Base-by-base conservation (phyloP, 2,888 invertebrate genomes). In the Rhorus exstirpatorius region DNA sequence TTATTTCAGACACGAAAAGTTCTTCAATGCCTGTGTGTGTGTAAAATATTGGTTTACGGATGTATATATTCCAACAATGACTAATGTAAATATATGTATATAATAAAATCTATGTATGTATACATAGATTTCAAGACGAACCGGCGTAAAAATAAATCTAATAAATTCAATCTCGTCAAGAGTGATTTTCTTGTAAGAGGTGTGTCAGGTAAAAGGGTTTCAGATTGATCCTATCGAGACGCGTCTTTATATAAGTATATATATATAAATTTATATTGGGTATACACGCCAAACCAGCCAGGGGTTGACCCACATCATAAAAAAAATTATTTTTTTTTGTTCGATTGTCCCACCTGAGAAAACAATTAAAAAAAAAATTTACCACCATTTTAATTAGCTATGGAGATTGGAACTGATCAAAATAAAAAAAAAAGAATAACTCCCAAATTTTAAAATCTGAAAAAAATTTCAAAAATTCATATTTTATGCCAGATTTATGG, bases 1-100 rank as follows among this genome's bases (percentile, higher is more conserved):
- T 88, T 88, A 88, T 87, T 88, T 60, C 46, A 85, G 84, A 86
- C 81, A 78, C 87, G 85, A n/a, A n/a, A 79, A 86, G 76, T 85
- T 83, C 63, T 72, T 84, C 79, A 63, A 85, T 79, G 74, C 67
- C 68, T n/a, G n/a, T n/a, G n/a, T 44, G 38, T 77, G 70, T 81
- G 87, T 89, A 88, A 87, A 85, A 84, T 86, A 79, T 84, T 77
- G 58, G 68, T 72, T 82, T 58, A 79, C 68, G 46, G 44, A 72
- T 79, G 81, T 83, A 83, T 61, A 78, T 51, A 58, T 63, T 58
- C 44, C 58, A 71, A 71, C 63, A 70, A 77, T 58, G 53, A 71
- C 55, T 71, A 49, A 55, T 17, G n/a, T 26, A 26, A 26, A 44
- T 63, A 14, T 41, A n/a, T 51, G 53, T 49, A 53, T 41, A 63